Evolutionary conservation across 2,113 vertebrate genomes (phyloP).

Genomic region (Aptenodytes forsteri): DNA sequence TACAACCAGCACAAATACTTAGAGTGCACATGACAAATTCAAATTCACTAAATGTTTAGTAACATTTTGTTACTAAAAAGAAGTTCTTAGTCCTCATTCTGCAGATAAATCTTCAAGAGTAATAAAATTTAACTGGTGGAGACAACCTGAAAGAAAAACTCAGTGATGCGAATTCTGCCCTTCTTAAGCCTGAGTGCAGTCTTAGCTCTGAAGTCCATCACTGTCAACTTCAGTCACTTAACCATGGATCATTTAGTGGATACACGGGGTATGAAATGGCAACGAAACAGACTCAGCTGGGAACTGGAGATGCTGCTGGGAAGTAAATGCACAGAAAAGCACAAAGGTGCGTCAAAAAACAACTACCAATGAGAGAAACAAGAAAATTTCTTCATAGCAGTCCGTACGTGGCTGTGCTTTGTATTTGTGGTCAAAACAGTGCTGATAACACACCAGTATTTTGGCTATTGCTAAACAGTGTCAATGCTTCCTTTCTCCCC

Average conservation of each 20-base stretch:
- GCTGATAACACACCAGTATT: neutral
- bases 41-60: neutral
- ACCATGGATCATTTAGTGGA: neutral
- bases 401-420: neutral
- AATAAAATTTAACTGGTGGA: neutral
- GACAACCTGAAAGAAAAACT: constrained; percentile 30
- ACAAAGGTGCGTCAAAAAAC: neutral
- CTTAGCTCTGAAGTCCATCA: constrained; percentile 31
- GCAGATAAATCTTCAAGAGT: constrained; percentile 7
- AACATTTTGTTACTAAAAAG: neutral
- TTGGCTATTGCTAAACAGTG: neutral
- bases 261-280: neutral
- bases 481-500: neutral
- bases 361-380: neutral
- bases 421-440: neutral
- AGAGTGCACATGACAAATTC: neutral
- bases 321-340: neutral
- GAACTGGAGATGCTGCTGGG: neutral
- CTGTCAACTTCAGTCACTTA: constrained; percentile 20
- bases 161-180: neutral
- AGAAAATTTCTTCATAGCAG: neutral
- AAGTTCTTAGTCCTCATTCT: neutral
- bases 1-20: neutral
- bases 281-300: neutral
- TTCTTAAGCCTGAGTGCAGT: constrained; percentile 23